A percentile compares a stretch with the other conserved stretches of the same genome.
Conservation (phyloP, 2,113 vertebrate genomes). For the Ammodytes marinus region DNA sequence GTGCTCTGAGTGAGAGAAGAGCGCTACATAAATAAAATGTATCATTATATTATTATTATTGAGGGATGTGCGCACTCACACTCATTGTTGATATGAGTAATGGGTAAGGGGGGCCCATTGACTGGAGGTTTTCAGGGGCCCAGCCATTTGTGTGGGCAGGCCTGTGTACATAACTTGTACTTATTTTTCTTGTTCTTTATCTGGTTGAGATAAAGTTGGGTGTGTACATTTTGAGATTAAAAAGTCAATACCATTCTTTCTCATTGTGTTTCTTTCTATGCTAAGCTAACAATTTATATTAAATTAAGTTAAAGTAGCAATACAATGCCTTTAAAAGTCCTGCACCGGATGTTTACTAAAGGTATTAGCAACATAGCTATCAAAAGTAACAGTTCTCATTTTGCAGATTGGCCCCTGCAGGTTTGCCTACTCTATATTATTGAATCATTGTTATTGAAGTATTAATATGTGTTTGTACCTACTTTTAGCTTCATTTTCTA, state of each 20-base stretch:
- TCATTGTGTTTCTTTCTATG: not conserved
- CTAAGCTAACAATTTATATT: not conserved
- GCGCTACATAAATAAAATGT: too few relatives aligned
- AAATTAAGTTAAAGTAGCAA: not conserved
- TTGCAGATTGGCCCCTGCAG: not conserved
- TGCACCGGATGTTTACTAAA: too few relatives aligned
- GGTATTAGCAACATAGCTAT: not conserved
- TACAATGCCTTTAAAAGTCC: not conserved
- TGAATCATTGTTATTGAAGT: not conserved
- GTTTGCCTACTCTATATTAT: not conserved
- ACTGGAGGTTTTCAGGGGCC: too few relatives aligned
- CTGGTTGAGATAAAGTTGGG: not conserved
- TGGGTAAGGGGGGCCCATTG: too few relatives aligned
- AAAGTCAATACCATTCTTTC: not conserved
- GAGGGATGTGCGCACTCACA: too few relatives aligned
- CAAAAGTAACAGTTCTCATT: not conserved
- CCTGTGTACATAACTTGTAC: too few relatives aligned
- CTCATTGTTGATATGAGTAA: too few relatives aligned
- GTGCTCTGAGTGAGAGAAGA: too few relatives aligned
- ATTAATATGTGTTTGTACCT: not conserved
- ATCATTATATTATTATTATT: too few relatives aligned
- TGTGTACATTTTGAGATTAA: not conserved
- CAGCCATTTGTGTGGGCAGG: too few relatives aligned
- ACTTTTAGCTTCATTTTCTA: not conserved
- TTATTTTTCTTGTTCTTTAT: not conserved